Evolutionary conservation across 2,113 vertebrate genomes (phyloP).

Genomic region (Aegotheles bennettii): DNA sequence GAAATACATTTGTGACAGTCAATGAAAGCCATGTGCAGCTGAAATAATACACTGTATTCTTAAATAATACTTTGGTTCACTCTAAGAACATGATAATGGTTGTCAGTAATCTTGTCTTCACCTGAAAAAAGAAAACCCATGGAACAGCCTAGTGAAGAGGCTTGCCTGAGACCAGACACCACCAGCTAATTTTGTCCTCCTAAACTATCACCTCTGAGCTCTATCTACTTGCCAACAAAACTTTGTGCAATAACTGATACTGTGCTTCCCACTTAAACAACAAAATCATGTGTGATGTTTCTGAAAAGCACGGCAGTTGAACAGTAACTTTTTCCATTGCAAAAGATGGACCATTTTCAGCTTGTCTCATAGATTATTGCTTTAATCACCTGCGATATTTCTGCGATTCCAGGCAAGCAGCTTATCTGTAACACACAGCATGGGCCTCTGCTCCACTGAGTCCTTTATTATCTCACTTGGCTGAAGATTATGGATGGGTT

Average conservation of each 20-base stretch:
- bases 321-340: background rate
- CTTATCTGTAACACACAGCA: background rate
- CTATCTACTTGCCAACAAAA: background rate
- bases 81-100: background rate
- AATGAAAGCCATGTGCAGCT: background rate
- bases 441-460: background rate
- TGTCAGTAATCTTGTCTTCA: background rate
- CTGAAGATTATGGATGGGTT: background rate
- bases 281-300: background rate
- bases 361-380: background rate
- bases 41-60: background rate
- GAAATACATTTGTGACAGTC: background rate
- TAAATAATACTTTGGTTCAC: background rate
- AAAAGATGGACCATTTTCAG: background rate
- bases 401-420: background rate
- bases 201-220: background rate
- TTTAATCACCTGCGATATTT: background rate
- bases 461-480: background rate
- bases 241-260: background rate
- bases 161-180: background rate
- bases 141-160: background rate
- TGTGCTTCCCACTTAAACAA: background rate
- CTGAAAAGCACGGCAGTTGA: background rate
- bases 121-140: background rate
- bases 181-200: background rate